phyloP scores from a whole-genome alignment of 1,140 invertebrate species.

The Paracyclopina nana region DNA sequence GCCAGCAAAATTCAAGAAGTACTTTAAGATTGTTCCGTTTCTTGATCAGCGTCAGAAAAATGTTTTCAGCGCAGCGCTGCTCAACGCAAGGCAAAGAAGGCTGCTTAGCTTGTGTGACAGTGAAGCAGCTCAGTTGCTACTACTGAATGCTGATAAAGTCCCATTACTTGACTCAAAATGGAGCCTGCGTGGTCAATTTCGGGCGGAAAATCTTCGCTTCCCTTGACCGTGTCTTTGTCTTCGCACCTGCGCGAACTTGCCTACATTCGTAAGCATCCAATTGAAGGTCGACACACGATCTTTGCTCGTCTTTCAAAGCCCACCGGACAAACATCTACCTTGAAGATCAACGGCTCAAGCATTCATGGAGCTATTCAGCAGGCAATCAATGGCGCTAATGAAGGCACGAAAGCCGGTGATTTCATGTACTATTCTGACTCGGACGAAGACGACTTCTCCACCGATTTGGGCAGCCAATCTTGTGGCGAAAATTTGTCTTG shows the following conservation, averaged over 20 bases:
- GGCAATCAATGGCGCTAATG: not conserved
- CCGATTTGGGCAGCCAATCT: not conserved
- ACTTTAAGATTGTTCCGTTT: no score
- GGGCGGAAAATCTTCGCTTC: no score
- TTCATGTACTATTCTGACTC: conserved; percentile 7
- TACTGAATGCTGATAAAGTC: no score
- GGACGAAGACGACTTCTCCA: not conserved
- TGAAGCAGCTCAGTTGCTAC: no score
- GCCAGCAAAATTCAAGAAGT: no score
- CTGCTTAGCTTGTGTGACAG: no score
- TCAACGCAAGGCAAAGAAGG: no score
- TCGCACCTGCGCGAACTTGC: conserved; percentile 1
- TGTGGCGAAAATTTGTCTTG: not conserved
- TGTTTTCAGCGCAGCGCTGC: no score
- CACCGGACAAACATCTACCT: not conserved
- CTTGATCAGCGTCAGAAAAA: no score
- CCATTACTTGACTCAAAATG: no score
- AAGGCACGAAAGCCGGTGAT: conserved; percentile 4
- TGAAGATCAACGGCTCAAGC: not conserved
- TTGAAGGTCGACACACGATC: not conserved
- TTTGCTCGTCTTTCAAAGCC: not conserved
- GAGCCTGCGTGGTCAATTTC: no score
- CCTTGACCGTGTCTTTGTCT: no score
- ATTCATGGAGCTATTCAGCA: not conserved
- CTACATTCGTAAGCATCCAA: not conserved